Base-by-base conservation (phyloP, 2,113 vertebrate species). In the Bufo gargarizans region DNA sequence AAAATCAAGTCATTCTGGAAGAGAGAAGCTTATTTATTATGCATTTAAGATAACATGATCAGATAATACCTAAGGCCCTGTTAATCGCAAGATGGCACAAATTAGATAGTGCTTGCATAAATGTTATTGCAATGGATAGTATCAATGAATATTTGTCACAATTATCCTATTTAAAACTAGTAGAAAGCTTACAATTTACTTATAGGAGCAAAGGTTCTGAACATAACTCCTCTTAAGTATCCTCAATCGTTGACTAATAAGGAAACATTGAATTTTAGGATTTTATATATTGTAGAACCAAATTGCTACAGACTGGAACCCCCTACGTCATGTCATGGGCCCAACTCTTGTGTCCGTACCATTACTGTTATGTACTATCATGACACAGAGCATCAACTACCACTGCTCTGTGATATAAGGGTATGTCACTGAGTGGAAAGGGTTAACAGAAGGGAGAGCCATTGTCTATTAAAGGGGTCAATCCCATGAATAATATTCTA, bases 1-100 rank as follows among this genome's bases (percentile, higher is more conserved):
- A 91, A 86, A 16, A 84, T 87, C 19, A 77, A 92, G 90, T 91
- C 86, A 92, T 20, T 93, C 88, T 90, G 90, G 0, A 11, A 90
- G 63, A 69, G 90, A 85, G 85, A 69, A 20, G 61, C 47, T 90
- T 67, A 63, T 91, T 92, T 83, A 45, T 86, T 88, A 84, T 88
- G 69, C 83, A 79, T 77, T 90, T 91, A 89, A 79, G n/a, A 55
- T 89, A 61, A 55, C 84, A 86, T 91, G 92, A 88, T n/a, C 83
- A 82, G 74, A 77, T 76, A 49, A 76, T 11, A 91, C 17, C 11
- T 8, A 56, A 85, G 17, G 22, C 7, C 58, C 79, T 91, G 59
- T 77, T 84, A 71, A 80, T n/a, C 86, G 47, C 86, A 88, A 74
- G 22, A 76, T 56, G 50, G 6, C 76, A 67, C 2, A 89, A 90